Conservation (phyloP, 92 coral and sea anemone species). For the Blastomussa wellsi region DNA sequence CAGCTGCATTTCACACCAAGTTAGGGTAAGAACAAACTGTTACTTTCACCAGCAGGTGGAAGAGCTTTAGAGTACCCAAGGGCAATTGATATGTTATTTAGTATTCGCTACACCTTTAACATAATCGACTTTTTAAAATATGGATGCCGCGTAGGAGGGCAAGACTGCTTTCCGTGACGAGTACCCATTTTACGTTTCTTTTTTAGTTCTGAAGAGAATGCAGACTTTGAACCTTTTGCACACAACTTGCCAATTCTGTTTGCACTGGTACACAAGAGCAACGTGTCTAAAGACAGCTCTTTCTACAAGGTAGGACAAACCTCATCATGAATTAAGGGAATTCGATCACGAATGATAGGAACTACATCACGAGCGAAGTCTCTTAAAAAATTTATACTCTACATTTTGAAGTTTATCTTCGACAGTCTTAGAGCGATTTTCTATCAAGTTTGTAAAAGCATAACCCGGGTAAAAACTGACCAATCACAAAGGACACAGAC, state of each 20-base stretch:
- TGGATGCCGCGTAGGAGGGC: no score
- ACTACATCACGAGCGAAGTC: background rate
- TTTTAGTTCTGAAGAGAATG: slow-evolving; percentile 43
- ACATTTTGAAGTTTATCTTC: no score
- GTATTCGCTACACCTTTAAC: no score
- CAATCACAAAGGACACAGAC: no score
- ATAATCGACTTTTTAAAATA: no score
- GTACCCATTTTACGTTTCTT: background rate
- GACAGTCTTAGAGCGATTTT: no score
- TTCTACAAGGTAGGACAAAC: slow-evolving; percentile 69
- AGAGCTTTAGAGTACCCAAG: no score
- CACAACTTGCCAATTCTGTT: slow-evolving; percentile 82
- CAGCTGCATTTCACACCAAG: slow-evolving; percentile 87
- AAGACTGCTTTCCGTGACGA: background rate
- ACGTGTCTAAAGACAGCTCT: slow-evolving; percentile 72
- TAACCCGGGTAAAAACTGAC: no score
- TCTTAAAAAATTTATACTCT: no score
- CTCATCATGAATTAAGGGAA: background rate
- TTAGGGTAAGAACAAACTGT: slow-evolving; percentile 63
- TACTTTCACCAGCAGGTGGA: no score
- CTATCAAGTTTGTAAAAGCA: no score
- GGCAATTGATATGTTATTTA: no score
- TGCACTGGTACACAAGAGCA: slow-evolving; percentile 73
- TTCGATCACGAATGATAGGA: background rate
- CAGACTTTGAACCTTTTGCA: slow-evolving; percentile 60